phyloP scores from a whole-genome alignment of 92 coral and sea anemone genomes.

The Umimayanthus chanpuru region DNA sequence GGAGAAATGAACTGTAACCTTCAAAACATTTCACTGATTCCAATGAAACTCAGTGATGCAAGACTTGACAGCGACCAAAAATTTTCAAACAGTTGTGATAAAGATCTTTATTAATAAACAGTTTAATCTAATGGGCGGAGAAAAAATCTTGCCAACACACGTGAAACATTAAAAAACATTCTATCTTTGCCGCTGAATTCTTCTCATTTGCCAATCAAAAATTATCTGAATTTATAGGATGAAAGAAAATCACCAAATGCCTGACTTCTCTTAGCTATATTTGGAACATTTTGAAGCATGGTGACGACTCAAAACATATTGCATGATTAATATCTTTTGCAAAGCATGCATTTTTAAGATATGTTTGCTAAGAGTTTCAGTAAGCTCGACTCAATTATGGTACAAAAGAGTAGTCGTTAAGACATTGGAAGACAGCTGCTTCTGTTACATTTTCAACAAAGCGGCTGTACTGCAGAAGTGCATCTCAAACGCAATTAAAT shows the following conservation, averaged over 20 bases:
- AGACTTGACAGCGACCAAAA: background rate
- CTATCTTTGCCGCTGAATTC: slow-evolving; percentile 1
- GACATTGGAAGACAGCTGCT: background rate
- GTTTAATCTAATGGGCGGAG: slow-evolving; percentile 40
- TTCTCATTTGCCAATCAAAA: background rate
- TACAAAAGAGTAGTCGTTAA: too few relatives aligned
- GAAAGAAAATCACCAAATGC: background rate
- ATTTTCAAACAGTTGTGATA: background rate
- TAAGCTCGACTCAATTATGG: too few relatives aligned
- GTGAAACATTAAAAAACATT: background rate
- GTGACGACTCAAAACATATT: background rate
- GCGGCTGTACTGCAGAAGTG: background rate
- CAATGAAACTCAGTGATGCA: background rate
- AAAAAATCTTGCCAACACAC: slow-evolving; percentile 2
- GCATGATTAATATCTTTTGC: background rate
- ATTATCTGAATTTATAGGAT: background rate
- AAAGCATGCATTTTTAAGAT: background rate
- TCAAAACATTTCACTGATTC: background rate
- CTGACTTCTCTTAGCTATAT: background rate
- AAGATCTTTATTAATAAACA: slow-evolving; percentile 9
- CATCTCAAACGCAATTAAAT: too few relatives aligned
- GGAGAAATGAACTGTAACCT: background rate
- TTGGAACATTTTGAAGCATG: background rate
- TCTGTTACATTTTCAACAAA: background rate
- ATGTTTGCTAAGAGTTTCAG: too few relatives aligned